Percentiles rank a stretch among this genome's conserved stretches.
Evolutionary conservation across 2,888 invertebrate genomes (phyloP).

Genomic region (Druceiella hillmani): DNA sequence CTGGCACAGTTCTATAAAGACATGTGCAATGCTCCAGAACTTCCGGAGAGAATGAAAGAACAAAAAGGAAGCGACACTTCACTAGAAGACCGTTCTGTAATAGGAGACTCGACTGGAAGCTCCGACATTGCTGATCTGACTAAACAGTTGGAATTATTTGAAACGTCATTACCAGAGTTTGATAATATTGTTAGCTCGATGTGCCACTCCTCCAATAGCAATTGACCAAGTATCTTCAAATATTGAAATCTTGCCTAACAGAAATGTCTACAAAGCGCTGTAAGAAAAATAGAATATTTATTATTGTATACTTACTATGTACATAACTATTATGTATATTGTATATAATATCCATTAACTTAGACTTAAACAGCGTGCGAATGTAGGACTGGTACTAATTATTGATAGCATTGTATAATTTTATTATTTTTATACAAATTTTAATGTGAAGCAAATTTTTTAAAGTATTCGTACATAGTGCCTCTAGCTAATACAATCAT

Average conservation of each 20-base stretch:
- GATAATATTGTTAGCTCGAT: constrained; percentile 70
- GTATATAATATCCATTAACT: too few relatives aligned
- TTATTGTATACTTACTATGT: too few relatives aligned
- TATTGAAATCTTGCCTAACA: neutral
- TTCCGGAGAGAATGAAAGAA: constrained; percentile 35
- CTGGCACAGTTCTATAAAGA: constrained; percentile 75
- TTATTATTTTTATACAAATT: too few relatives aligned
- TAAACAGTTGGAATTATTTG: constrained; percentile 67
- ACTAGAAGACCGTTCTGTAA: constrained; percentile 22
- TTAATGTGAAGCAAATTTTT: too few relatives aligned
- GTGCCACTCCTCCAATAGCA: constrained; percentile 50
- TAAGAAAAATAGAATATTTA: too few relatives aligned
- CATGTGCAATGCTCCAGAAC: constrained; percentile 71
- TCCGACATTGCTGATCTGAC: constrained; percentile 54
- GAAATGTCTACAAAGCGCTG: neutral
- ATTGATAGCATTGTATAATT: too few relatives aligned
- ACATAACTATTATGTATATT: too few relatives aligned
- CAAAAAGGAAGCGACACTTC: constrained; percentile 34
- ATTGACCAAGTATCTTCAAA: constrained; percentile 20
- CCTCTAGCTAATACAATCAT: too few relatives aligned
- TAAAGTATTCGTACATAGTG: too few relatives aligned
- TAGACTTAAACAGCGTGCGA: too few relatives aligned
- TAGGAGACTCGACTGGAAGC: constrained; percentile 24
- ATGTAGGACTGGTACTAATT: too few relatives aligned
- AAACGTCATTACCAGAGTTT: constrained; percentile 68